These are phyloP conservation scores for Xestia ashworthii DNA, from an alignment of 2,888 invertebrate genomes.

Conservation along the genomic window DNA sequence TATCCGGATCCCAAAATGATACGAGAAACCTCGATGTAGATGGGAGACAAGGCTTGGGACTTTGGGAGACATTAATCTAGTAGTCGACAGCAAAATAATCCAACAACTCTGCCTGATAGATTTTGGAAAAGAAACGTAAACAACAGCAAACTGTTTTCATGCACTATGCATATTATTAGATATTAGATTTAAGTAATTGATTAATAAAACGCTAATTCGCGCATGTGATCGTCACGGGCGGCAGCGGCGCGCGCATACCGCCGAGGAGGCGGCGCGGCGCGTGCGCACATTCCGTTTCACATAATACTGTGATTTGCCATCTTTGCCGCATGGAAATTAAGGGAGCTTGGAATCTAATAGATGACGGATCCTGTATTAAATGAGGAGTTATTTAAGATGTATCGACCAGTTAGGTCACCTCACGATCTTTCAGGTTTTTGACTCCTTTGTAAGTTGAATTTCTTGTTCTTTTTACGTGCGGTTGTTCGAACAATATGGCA, in stretches of 20 bases:
- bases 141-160: slow-evolving; percentile 13
- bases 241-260: slow-evolving; percentile 77
- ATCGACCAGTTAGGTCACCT: not conserved
- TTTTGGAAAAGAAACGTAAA: slow-evolving; percentile 3
- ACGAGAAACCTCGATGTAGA: not conserved
- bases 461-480: not conserved
- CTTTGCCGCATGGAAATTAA: slow-evolving; percentile 74
- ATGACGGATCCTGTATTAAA: slow-evolving; percentile 21
- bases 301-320: slow-evolving; percentile 75
- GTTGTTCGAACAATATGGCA: not conserved
- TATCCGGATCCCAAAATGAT: not conserved
- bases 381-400: not conserved
- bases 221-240: slow-evolving; percentile 69
- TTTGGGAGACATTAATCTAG: not conserved
- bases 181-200: slow-evolving; percentile 57
- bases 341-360: slow-evolving; percentile 59
- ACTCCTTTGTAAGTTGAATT: not conserved
- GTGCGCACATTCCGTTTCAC: slow-evolving; percentile 88
- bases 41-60: not conserved
- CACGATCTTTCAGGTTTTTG: not conserved
- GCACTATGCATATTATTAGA: slow-evolving; percentile 55
- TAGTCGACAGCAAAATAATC: not conserved
- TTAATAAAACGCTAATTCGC: slow-evolving; percentile 64
- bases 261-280: slow-evolving; percentile 82
- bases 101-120: not conserved